A percentile compares a stretch with the other conserved stretches of the same genome.
These are phyloP conservation scores for Acleris sparsana DNA, from an alignment of 2,888 invertebrate genomes.

Conservation along the genomic window DNA sequence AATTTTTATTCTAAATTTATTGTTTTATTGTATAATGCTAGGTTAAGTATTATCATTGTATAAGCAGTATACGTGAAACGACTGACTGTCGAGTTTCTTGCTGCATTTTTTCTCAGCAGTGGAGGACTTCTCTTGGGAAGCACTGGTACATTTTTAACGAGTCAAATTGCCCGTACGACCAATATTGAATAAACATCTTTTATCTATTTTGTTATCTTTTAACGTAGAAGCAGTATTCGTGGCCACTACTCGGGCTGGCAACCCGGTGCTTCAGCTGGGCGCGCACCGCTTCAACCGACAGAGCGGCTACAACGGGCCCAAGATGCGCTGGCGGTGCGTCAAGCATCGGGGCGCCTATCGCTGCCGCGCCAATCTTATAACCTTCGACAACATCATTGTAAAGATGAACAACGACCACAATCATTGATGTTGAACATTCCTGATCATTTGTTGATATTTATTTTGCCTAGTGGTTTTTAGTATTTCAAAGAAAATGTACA, in stretches of 20 bases:
- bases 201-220: too few relatives aligned
- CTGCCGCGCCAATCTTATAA: conserved; percentile 41
- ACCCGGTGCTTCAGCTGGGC: conserved; percentile 36
- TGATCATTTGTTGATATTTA: neutral
- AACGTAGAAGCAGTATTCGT: neutral
- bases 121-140: too few relatives aligned
- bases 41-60: too few relatives aligned
- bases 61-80: too few relatives aligned
- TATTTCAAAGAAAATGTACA: too few relatives aligned
- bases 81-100: too few relatives aligned
- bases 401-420: conserved; percentile 37
- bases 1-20: too few relatives aligned
- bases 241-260: conserved; percentile 41
- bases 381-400: conserved; percentile 37
- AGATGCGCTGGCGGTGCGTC: conserved; percentile 39
- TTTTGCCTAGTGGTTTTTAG: neutral
- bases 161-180: too few relatives aligned
- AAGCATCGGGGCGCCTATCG: conserved; percentile 24
- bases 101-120: too few relatives aligned
- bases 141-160: too few relatives aligned
- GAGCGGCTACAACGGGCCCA: conserved; percentile 28
- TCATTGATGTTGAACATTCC: conserved; percentile 33
- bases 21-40: too few relatives aligned
- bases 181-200: too few relatives aligned
- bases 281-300: conserved; percentile 22